phyloP scores from a whole-genome alignment of 2,888 invertebrate species.

The Xylocampa areola region DNA sequence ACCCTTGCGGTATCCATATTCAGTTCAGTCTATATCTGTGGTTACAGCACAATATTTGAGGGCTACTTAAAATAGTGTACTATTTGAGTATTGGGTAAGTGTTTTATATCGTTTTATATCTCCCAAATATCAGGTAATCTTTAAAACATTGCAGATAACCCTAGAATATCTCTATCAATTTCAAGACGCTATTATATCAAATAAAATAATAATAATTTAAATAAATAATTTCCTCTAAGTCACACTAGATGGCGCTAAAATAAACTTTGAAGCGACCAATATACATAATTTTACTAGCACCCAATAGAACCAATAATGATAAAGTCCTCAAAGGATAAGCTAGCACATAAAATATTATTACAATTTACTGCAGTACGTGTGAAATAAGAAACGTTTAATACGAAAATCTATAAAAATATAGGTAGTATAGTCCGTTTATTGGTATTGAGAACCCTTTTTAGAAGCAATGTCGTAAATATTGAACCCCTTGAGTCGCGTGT shows the following conservation, averaged over 20 bases:
- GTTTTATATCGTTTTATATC: too few species aligned
- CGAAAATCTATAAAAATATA: conserved; percentile 55
- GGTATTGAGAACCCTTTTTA: conserved; percentile 67
- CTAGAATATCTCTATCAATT: too few species aligned
- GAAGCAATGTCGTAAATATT: conserved; percentile 74
- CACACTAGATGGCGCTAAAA: conserved; percentile 17
- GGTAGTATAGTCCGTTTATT: conserved; percentile 52
- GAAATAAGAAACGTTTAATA: conserved; percentile 56
- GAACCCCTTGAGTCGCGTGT: conserved; percentile 71
- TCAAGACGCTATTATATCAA: too few species aligned
- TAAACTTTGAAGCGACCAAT: neutral
- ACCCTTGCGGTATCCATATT: too few species aligned
- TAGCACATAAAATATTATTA: conserved; percentile 30
- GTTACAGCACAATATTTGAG: too few species aligned
- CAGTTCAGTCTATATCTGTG: too few species aligned
- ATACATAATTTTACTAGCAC: neutral
- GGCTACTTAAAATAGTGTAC: too few species aligned
- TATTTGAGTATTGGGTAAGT: too few species aligned
- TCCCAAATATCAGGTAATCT: too few species aligned
- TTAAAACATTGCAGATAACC: too few species aligned
- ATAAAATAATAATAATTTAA: too few species aligned
- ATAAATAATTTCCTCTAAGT: conserved; percentile 1
- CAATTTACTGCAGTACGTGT: conserved; percentile 47
- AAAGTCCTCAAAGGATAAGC: conserved; percentile 26
- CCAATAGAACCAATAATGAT: conserved; percentile 21